Evolutionary conservation across 2,888 invertebrate species (phyloP), one percentile per base, ranked within the genome.

Genomic region (Andrena camellia): DNA sequence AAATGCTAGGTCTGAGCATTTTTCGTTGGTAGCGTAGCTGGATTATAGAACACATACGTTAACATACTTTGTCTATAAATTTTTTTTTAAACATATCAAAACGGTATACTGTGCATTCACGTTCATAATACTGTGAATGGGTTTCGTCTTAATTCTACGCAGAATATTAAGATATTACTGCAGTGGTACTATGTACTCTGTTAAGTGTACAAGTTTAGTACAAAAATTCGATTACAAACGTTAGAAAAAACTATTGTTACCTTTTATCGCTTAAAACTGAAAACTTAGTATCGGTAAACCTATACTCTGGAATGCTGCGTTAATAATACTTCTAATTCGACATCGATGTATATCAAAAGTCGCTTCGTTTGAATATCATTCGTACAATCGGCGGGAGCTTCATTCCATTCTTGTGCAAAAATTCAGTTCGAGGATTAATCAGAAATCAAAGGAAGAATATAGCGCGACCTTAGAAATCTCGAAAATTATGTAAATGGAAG

Each of bases 41-140:
- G 48, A 74, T 77, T 81, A 78, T 82, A 84, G 80, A 89, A 90
- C 86, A 89, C 80, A 86, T 87, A 71, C 68, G 81, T 77, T 29
- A 73, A 85, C 70, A 80, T 75, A 76, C 73, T 81, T 82, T 76
- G 60, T 77, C 81, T 62, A 81, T 73, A 76, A 84, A 81, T 67
- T 64, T n/a, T 73, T 71, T 70, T 67, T 74, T 48, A 64, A 84
- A 83, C 83, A 79, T 85, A 86, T 81, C 81, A 86, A 86, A 87
- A 86, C 77, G 74, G 69, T 86, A 76, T 62, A 84, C 67, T 71
- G 64, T 79, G 69, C 78, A 83, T 79, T 84, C 76, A 85, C 74
- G 52, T 83, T 80, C 68, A 74, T 87, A 90, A 89, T 88, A 89
- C 86, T 87, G 88, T 78, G 86, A 90, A 90, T 87, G 85, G 60